A percentile compares a stretch with the other conserved stretches of the same genome.
phyloP scores from a whole-genome alignment of 35 echinoderm and acorn worm species.

The Eucidaris tribuloides region DNA sequence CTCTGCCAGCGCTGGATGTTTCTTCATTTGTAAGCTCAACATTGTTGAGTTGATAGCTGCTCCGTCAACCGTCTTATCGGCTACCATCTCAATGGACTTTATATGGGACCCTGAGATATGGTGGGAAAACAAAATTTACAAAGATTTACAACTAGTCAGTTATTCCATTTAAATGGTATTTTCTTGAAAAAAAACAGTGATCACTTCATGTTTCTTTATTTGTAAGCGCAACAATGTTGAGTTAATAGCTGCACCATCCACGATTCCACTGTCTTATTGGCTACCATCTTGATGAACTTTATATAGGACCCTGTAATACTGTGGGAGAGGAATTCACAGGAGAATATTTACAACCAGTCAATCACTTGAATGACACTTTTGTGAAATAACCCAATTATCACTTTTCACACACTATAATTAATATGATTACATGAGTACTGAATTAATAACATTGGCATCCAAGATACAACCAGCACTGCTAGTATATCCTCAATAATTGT shows the following conservation, averaged over 20 bases:
- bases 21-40: constrained; percentile 59
- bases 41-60: constrained; percentile 62
- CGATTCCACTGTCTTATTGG: constrained; percentile 62
- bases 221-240: constrained; percentile 45
- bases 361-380: too few species aligned
- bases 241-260: constrained; percentile 69
- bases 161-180: too few species aligned
- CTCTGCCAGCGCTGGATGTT: constrained; percentile 33
- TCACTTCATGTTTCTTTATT: constrained; percentile 44
- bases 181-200: too few species aligned
- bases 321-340: too few species aligned
- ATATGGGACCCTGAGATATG: constrained; percentile 72
- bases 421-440: constrained; percentile 33
- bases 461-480: too few species aligned
- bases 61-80: constrained; percentile 62
- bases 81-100: constrained; percentile 77
- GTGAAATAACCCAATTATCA: too few species aligned
- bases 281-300: constrained; percentile 74
- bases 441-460: constrained; percentile 67
- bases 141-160: too few species aligned
- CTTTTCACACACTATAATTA: constrained; percentile 37
- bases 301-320: constrained; percentile 72
- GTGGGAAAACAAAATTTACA: too few species aligned
- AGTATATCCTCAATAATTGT: too few species aligned
- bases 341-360: too few species aligned